Percentiles rank a stretch among this genome's conserved stretches.
phyloP scores from a whole-genome alignment of 2,888 invertebrate species.

The Lepas anatifera region DNA sequence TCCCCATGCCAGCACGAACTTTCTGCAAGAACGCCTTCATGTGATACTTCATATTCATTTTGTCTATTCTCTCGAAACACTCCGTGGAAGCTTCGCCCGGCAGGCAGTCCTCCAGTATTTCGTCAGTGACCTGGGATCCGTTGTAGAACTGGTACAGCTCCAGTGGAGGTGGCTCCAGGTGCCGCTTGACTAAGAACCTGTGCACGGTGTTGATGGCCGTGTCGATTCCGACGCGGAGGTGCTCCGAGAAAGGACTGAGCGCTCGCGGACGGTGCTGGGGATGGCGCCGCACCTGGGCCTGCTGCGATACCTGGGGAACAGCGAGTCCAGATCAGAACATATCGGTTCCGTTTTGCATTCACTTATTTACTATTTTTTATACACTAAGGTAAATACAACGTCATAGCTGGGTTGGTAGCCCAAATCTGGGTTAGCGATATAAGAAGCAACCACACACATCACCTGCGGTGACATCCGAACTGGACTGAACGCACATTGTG shows the following conservation, averaged over 20 bases:
- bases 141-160: conserved; percentile 25
- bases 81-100: not conserved
- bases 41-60: not conserved
- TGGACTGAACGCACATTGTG: too few species aligned
- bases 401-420: too few species aligned
- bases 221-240: conserved; percentile 16
- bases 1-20: not conserved
- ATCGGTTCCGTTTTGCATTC: too few species aligned
- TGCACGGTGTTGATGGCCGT: conserved; percentile 19
- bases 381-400: too few species aligned
- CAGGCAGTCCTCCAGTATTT: not conserved
- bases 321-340: too few species aligned
- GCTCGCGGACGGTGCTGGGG: conserved; percentile 1
- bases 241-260: conserved; percentile 6
- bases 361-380: too few species aligned
- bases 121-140: not conserved
- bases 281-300: not conserved
- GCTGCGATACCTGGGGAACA: too few species aligned
- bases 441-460: too few species aligned
- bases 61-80: not conserved
- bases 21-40: not conserved
- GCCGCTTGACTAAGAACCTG: conserved; percentile 13
- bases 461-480: too few species aligned
- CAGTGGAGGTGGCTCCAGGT: conserved; percentile 18
- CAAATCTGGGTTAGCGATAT: too few species aligned